Conservation (phyloP, 2,888 invertebrate species). For the Drosophila peninsularis region DNA sequence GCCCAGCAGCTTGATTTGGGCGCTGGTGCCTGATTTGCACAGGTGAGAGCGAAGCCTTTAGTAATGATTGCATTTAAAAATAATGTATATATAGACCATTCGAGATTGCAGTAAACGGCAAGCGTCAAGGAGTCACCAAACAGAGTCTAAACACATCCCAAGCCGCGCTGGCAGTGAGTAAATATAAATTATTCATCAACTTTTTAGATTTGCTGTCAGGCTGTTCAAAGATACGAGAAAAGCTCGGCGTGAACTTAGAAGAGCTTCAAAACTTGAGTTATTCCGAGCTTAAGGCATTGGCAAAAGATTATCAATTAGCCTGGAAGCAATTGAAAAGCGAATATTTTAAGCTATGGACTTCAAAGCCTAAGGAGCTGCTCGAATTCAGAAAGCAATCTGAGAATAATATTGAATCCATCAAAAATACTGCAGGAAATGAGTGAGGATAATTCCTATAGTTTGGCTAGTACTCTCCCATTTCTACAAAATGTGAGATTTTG, state of each 20-base stretch:
- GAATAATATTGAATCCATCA: neutral
- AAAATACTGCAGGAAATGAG: neutral
- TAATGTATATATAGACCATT: constrained; percentile 86
- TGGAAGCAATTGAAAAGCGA: constrained; percentile 85
- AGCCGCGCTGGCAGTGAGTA: constrained; percentile 86
- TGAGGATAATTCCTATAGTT: too few relatives aligned
- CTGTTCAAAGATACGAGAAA: constrained; percentile 66
- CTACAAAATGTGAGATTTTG: too few relatives aligned
- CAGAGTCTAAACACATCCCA: constrained; percentile 85
- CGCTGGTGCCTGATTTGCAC: constrained; percentile 84
- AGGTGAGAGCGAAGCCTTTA: constrained; percentile 41
- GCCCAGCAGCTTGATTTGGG: constrained; percentile 88
- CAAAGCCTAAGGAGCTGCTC: constrained; percentile 84
- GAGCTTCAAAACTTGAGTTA: constrained; percentile 61
- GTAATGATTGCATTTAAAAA: too few relatives aligned
- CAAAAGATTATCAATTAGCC: constrained; percentile 78
- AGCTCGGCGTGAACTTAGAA: constrained; percentile 19
- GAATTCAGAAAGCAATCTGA: constrained; percentile 42
- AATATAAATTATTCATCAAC: constrained; percentile 86
- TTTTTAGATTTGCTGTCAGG: constrained; percentile 85
- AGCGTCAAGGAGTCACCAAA: constrained; percentile 91
- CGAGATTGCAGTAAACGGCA: constrained; percentile 92
- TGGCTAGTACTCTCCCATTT: too few relatives aligned
- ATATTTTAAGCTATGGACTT: constrained; percentile 87
- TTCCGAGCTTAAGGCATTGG: constrained; percentile 64